These are phyloP conservation scores for Larimichthys polyactis DNA, from an alignment of 2,113 vertebrate genomes.

Conservation along the genomic window DNA sequence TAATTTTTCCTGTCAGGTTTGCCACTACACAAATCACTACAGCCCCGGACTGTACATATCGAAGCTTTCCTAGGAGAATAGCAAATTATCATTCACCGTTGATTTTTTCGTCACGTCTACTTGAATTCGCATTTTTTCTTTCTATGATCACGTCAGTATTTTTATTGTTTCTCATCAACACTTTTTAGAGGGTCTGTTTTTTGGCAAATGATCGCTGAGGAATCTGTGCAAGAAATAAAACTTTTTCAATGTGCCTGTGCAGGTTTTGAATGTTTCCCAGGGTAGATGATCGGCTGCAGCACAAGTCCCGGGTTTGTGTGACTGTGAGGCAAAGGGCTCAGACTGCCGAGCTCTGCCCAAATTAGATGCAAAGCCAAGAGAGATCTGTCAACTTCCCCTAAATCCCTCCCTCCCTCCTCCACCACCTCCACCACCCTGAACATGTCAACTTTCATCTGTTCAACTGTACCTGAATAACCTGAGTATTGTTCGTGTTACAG, in stretches of 20 bases:
- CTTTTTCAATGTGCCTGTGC: constrained; percentile 53
- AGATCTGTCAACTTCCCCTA: constrained; percentile 30
- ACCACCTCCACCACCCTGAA: background rate
- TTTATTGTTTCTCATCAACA: constrained; percentile 44
- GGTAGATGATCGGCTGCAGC: constrained; percentile 45
- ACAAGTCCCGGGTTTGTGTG: constrained; percentile 48
- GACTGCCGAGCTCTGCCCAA: constrained; percentile 44
- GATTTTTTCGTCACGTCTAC: constrained; percentile 59
- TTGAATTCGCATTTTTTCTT: constrained; percentile 65
- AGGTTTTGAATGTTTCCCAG: constrained; percentile 58
- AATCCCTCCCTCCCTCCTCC: background rate
- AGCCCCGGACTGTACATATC: constrained; percentile 74
- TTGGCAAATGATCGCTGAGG: constrained; percentile 35
- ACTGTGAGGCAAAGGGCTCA: constrained; percentile 61
- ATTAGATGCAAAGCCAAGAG: constrained; percentile 55
- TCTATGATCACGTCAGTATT: constrained; percentile 68
- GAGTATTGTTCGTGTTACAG: constrained; percentile 86
- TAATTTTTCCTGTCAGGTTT: constrained; percentile 84
- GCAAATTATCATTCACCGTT: constrained; percentile 61
- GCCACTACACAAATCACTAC: constrained; percentile 80
- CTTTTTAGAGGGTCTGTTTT: constrained; percentile 19
- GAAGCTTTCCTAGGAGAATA: constrained; percentile 62
- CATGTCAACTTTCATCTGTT: constrained; percentile 79
- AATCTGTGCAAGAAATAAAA: constrained; percentile 33
- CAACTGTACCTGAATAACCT: constrained; percentile 77